Conservation (phyloP, 1,140 invertebrate species). For the Acromyrmex heyeri region DNA sequence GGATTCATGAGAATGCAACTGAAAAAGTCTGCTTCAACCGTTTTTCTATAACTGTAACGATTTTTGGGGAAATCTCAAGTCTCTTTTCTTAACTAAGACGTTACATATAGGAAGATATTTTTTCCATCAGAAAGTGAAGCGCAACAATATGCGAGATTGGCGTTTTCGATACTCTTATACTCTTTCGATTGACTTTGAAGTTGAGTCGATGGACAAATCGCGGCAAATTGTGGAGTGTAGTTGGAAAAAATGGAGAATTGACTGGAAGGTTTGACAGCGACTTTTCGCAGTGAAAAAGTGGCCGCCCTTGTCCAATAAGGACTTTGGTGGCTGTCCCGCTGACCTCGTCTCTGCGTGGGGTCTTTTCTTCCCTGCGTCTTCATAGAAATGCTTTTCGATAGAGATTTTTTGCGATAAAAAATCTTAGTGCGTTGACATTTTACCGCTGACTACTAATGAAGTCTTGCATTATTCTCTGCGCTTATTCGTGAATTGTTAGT, state of each 20-base stretch:
- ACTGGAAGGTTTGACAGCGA: constrained; percentile 64
- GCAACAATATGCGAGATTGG: constrained; percentile 39
- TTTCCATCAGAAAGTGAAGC: constrained; percentile 33
- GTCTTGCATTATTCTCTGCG: background rate
- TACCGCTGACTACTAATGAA: constrained; percentile 59
- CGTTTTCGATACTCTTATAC: constrained; percentile 52
- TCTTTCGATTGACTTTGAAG: constrained; percentile 65
- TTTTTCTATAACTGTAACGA: constrained; percentile 2
- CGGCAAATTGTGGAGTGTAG: constrained; percentile 55
- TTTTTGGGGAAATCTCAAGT: constrained; percentile 38
- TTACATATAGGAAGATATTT: constrained; percentile 24
- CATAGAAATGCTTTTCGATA: constrained; percentile 73
- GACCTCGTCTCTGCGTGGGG: constrained; percentile 83
- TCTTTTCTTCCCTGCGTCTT: constrained; percentile 73
- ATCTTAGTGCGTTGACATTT: constrained; percentile 69
- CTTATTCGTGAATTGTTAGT: background rate
- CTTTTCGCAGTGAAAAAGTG: constrained; percentile 77
- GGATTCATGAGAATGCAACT: background rate
- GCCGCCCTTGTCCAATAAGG: constrained; percentile 73
- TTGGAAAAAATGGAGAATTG: constrained; percentile 53
- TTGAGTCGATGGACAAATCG: constrained; percentile 55
- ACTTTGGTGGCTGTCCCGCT: constrained; percentile 76
- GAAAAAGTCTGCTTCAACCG: background rate
- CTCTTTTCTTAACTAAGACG: constrained; percentile 48
- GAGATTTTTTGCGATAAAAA: constrained; percentile 74